Evolutionary conservation across 1,140 invertebrate genomes (phyloP), one percentile per base, ranked within the genome.

Genomic region (Microplitis mediator): DNA sequence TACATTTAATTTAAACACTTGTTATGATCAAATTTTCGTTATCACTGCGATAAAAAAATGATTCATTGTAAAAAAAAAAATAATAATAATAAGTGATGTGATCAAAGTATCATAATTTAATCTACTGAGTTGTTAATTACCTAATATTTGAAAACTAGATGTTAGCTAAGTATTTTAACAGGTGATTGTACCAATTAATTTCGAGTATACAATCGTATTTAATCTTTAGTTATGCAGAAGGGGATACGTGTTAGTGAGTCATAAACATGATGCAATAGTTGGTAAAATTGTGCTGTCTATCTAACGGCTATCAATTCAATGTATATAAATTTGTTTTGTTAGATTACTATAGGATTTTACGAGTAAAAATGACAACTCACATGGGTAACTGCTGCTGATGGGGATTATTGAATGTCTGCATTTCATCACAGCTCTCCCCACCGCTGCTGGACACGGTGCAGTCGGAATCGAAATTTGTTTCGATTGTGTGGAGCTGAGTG

Each of bases 371-470:
- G 1, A 23, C 23, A 23, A 93, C 93, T 94, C 85, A 95, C 93
- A 95, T 93, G 23, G 92, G 87, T 84, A 94, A 88, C 62, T 88
- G 88, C 77, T 92, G 90, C 80, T 95, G 93, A 82, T 92, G 91
- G 23, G 88, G 88, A 88, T 94, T 94, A 82, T 92, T 93, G 84
- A 93, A 95, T 72, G 88, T 86, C 70, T 95, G 92, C 85, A 93
- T 90, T 86, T 98, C 96, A 88, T 98, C 96, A 87, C 94, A 95
- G 78, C 95, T 97, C 84, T 98, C 96, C 36, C 95, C 95, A 52
- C 95, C 96, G 45, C 96, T 97, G 80, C 95, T 97, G 65, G 95
- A 96, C 14, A 93, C 95, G 13, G 97, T 98, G 13, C 94, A 95
- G 88, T 98, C 96, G 14, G 95, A 97, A 86, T 98, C 96, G 60